phyloP scores from a whole-genome alignment of 2,113 vertebrate genomes.

The Alosa alosa region DNA sequence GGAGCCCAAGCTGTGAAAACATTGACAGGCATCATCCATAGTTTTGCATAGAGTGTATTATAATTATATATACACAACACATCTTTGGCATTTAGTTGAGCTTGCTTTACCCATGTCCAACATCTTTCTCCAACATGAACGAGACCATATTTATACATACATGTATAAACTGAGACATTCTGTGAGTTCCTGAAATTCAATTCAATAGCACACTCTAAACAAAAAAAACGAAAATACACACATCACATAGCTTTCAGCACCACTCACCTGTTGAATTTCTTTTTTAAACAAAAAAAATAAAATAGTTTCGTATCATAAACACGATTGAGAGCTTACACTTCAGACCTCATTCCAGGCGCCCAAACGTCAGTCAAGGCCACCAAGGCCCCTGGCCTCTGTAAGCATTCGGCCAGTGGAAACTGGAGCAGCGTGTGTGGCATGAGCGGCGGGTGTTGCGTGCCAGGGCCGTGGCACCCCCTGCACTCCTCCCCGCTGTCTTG shows the following conservation, averaged over 20 bases:
- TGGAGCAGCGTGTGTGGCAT: background rate
- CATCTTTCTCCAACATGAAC: background rate
- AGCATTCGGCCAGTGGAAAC: background rate
- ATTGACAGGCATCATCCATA: too few relatives aligned
- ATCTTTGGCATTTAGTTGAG: background rate
- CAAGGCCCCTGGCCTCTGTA: background rate
- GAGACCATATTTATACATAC: background rate
- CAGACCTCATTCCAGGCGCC: background rate
- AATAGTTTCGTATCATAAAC: background rate
- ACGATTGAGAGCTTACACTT: background rate
- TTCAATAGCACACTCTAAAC: background rate
- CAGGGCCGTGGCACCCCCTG: background rate
- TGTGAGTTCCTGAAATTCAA: background rate
- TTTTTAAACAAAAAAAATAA: too few relatives aligned
- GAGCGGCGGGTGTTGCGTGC: background rate
- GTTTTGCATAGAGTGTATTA: too few relatives aligned
- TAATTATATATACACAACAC: background rate
- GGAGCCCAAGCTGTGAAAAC: too few relatives aligned
- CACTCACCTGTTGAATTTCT: background rate
- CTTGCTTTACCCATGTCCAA: background rate
- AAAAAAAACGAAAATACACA: background rate
- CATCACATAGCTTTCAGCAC: background rate
- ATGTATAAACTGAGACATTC: conserved; percentile 2
- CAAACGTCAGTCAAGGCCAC: background rate
- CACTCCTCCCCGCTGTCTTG: background rate